phyloP scores from a whole-genome alignment of 2,797 vertebrate species.

The Malurus splendens region DNA sequence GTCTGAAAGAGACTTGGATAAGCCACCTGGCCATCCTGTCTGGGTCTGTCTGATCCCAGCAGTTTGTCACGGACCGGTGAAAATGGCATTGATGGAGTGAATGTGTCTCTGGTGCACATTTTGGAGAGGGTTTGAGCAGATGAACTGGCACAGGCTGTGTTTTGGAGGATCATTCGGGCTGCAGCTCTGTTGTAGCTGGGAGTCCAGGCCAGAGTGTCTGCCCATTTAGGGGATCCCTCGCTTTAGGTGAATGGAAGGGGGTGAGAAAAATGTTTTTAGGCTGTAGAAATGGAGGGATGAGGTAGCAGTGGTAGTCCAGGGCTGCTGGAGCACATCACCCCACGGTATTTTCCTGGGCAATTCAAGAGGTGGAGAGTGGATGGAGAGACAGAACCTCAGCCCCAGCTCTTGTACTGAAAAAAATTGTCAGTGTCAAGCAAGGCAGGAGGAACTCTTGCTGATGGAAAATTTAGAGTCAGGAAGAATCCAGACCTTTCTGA shows the following conservation, averaged over 20 bases:
- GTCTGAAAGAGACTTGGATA: conserved; percentile 19
- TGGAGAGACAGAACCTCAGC: background rate
- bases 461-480: background rate
- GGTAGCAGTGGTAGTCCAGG: background rate
- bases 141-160: background rate
- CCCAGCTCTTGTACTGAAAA: background rate
- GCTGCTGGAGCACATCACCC: background rate
- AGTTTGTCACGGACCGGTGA: background rate
- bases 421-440: background rate
- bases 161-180: background rate
- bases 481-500: background rate
- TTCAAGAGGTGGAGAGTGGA: background rate
- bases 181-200: background rate
- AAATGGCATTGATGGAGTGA: background rate
- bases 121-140: background rate
- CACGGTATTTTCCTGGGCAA: background rate
- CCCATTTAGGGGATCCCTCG: background rate
- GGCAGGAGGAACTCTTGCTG: background rate
- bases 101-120: background rate
- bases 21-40: background rate
- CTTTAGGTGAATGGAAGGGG: fast-evolving
- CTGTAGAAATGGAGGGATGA: background rate
- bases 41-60: background rate
- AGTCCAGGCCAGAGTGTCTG: background rate
- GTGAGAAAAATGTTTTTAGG: background rate